Conservation (phyloP, 2,888 invertebrate genomes). For the Trichogramma dendrolimi region DNA sequence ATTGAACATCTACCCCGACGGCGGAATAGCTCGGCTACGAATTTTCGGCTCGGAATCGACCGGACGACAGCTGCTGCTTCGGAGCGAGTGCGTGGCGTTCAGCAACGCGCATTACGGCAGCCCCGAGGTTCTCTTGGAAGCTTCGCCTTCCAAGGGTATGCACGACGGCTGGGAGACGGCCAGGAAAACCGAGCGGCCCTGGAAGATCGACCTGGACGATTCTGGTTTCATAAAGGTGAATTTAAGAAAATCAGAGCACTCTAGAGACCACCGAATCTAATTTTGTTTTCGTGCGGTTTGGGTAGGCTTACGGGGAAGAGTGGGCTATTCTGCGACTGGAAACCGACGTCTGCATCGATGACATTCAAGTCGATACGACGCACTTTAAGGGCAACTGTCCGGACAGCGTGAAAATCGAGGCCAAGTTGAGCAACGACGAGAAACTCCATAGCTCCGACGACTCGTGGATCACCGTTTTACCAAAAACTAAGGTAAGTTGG, state of each 20-base stretch:
- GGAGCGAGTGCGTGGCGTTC: conserved; percentile 57
- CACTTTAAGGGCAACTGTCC: conserved; percentile 67
- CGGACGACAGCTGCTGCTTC: conserved; percentile 34
- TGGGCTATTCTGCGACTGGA: conserved; percentile 63
- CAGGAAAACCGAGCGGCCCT: conserved; percentile 59
- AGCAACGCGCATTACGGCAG: conserved; percentile 66
- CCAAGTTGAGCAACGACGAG: too few relatives aligned
- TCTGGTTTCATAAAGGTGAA: conserved; percentile 59
- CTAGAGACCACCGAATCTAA: neutral
- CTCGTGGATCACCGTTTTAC: too few relatives aligned
- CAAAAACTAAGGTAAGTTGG: too few relatives aligned
- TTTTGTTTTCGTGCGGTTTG: neutral
- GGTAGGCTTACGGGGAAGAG: conserved; percentile 52
- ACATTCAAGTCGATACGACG: conserved; percentile 59
- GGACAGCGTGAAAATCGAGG: conserved; percentile 60
- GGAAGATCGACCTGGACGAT: conserved; percentile 55
- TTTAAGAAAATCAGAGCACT: neutral
- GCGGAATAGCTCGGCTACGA: conserved; percentile 61
- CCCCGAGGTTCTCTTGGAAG: conserved; percentile 60
- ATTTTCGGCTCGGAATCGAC: conserved; percentile 56
- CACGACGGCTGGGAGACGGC: conserved; percentile 68
- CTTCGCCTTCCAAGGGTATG: conserved; percentile 56
- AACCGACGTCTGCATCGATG: conserved; percentile 54
- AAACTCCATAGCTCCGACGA: too few relatives aligned
- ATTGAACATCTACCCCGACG: conserved; percentile 63